Conservation (phyloP, 2,797 vertebrate species). For the Malurus leucopterus region DNA sequence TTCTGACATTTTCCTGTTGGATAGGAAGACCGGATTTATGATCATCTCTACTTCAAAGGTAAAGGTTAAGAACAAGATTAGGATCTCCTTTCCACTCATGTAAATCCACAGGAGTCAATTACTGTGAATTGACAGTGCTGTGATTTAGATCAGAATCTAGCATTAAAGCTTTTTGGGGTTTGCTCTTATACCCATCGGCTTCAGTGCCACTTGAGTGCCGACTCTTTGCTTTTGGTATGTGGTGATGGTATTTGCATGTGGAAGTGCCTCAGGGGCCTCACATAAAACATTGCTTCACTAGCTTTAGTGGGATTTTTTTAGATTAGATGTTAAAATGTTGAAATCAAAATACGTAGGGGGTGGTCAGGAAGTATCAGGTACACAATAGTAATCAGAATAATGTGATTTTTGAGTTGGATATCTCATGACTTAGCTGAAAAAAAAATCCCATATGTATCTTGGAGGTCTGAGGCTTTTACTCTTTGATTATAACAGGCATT, state of each 20-base stretch:
- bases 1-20: conserved; percentile 14
- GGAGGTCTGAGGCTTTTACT: conserved; percentile 4
- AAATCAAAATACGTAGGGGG: conserved; percentile 23
- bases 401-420: not conserved
- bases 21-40: conserved; percentile 11
- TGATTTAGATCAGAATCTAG: conserved; percentile 34
- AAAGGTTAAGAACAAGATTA: conserved; percentile 40
- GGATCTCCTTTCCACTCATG: conserved; percentile 29
- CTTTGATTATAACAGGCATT: conserved; percentile 27
- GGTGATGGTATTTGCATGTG: conserved; percentile 23
- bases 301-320: conserved; percentile 14
- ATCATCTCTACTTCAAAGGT: conserved; percentile 33
- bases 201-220: not conserved
- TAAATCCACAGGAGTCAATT: conserved; percentile 41
- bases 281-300: conserved; percentile 27
- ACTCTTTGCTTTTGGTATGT: not conserved
- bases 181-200: not conserved
- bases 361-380: not conserved
- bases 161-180: conserved; percentile 8
- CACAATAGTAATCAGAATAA: not conserved
- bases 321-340: conserved; percentile 40
- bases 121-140: conserved; percentile 24
- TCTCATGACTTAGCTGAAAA: not conserved
- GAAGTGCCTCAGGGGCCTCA: conserved; percentile 5
- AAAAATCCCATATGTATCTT: not conserved